These are phyloP conservation scores for Aplodontia rufa DNA, from an alignment of 2,113 vertebrate genomes.

Conservation along the genomic window DNA sequence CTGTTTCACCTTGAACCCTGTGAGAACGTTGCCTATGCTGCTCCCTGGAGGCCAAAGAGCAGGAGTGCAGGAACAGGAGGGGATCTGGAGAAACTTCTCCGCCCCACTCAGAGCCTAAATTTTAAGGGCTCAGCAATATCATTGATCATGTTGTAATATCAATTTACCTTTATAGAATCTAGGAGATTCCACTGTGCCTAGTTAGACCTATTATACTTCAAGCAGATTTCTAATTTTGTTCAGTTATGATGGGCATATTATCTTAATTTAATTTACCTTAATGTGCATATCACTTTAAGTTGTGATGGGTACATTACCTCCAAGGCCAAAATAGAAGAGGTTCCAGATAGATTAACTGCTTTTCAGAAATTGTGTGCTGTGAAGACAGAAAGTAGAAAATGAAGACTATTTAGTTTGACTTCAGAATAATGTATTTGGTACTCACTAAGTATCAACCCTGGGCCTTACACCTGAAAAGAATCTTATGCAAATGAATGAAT, in stretches of 20 bases:
- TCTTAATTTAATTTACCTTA: too few species aligned
- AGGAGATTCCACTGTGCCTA: not conserved
- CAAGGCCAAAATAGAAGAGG: not conserved
- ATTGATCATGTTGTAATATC: not conserved
- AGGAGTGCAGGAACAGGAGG: not conserved
- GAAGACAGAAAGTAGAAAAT: not conserved
- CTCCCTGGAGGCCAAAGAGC: not conserved
- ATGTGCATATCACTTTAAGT: not conserved
- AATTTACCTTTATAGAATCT: not conserved
- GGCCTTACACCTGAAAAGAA: not conserved
- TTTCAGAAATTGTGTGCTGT: conserved; percentile 1
- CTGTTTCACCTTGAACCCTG: not conserved
- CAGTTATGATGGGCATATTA: not conserved
- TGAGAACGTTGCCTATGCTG: not conserved
- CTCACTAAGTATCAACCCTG: not conserved
- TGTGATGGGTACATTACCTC: not conserved
- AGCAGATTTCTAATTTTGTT: not conserved
- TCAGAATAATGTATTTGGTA: not conserved
- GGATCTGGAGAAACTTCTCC: not conserved
- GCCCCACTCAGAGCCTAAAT: not conserved
- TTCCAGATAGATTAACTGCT: not conserved
- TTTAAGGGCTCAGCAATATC: not conserved
- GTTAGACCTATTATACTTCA: not conserved
- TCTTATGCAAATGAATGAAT: not conserved
- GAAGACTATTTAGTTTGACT: not conserved